Conservation (phyloP, 2,888 invertebrate species). For the Cerceris rybyensis region DNA sequence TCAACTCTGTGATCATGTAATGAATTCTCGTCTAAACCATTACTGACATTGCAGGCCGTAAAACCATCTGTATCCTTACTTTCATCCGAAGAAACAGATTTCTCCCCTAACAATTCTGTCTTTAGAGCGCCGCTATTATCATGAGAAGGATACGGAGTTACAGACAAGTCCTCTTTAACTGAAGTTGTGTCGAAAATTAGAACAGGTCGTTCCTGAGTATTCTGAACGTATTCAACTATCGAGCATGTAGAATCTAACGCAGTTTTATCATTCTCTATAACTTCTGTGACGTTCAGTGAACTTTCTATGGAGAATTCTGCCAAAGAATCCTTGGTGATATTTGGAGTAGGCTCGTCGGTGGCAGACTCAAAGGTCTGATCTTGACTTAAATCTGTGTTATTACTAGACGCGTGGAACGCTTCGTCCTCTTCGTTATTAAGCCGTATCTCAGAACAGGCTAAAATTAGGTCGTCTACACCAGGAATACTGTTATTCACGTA, state of each 20-base stretch:
- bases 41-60: neutral
- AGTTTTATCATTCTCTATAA: neutral
- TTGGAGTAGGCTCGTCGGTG: slow-evolving; percentile 51
- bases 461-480: slow-evolving; percentile 75
- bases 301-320: neutral
- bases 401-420: slow-evolving; percentile 29
- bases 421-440: slow-evolving; percentile 53
- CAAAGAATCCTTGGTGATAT: slow-evolving; percentile 34
- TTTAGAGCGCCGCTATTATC: slow-evolving; percentile 4
- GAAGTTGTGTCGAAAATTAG: neutral
- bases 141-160: neutral
- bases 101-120: slow-evolving; percentile 12
- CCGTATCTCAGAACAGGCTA: slow-evolving; percentile 71
- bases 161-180: slow-evolving; percentile 10
- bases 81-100: neutral
- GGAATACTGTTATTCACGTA: slow-evolving; percentile 70
- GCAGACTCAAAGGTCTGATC: slow-evolving; percentile 75
- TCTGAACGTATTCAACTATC: neutral
- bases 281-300: neutral
- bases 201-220: slow-evolving; percentile 14
- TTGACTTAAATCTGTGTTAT: slow-evolving; percentile 63
- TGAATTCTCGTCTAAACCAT: slow-evolving; percentile 5
- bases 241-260: neutral
- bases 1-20: neutral
- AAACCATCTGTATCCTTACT: slow-evolving; percentile 7